Conservation (phyloP, 2,888 invertebrate species). For the Heliconius aoede region DNA sequence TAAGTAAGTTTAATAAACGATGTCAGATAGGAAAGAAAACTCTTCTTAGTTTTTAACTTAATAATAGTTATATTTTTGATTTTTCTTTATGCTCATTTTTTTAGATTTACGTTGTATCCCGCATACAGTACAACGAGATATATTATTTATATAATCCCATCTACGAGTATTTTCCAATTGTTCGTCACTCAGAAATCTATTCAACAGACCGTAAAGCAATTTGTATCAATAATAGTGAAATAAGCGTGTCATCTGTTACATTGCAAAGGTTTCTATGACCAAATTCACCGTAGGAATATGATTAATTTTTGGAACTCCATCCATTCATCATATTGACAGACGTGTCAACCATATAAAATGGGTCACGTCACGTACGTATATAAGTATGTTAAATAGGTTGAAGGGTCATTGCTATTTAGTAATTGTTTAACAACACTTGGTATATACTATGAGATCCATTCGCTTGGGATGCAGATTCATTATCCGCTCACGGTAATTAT, state of each 20-base stretch:
- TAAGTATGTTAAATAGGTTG: background rate
- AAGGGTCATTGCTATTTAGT: background rate
- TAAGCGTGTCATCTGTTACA: background rate
- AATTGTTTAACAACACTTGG: background rate
- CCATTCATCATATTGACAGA: constrained; percentile 23
- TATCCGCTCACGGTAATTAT: background rate
- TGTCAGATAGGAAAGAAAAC: constrained; percentile 22
- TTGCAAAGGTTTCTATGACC: constrained; percentile 12
- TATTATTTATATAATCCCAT: too few relatives aligned
- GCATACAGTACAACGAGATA: too few relatives aligned
- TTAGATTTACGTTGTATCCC: too few relatives aligned
- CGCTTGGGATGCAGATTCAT: background rate
- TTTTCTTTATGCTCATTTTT: background rate
- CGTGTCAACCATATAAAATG: constrained; percentile 20
- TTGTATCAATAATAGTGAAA: background rate
- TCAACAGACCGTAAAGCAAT: background rate
- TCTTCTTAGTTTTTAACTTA: constrained; percentile 2
- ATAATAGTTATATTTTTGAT: background rate
- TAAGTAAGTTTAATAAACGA: constrained; percentile 32
- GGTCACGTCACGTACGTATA: constrained; percentile 9
- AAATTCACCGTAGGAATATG: background rate
- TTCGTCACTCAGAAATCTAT: background rate
- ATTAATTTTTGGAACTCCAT: constrained; percentile 4
- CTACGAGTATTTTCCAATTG: too few relatives aligned
- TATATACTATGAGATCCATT: background rate